Base-by-base conservation (phyloP, 1,140 invertebrate genomes). In the Caenorhabditis briggsae region DNA sequence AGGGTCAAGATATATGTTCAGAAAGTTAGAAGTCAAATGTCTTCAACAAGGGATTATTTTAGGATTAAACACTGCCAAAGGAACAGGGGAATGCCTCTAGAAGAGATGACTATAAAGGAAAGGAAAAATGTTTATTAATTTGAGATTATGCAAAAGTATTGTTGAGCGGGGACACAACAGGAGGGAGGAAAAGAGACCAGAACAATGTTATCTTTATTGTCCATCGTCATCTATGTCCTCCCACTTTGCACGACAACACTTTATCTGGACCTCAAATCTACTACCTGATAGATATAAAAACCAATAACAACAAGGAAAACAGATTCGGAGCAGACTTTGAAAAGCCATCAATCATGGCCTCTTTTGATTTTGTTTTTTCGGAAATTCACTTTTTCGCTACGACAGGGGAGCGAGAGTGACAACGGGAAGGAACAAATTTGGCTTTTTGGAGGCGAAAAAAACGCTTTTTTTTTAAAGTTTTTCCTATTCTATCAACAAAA, bases 151-250 rank as follows among this genome's bases (percentile, higher is more conserved):
- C 23, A 43, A 50, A 78, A 78, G 70, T 50, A 78, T 78, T 78
- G 53, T n/a, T 43, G 41, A 23, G 46, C 23, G 46, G 20, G 46
- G 53, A 78, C 46, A 50, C 20, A 33, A 78, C 33, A 53, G 2
- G 9, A 14, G 41, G 9, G 18, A 70, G 3, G 6, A 12, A n/a
- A n/a, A 11, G 23, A 25, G 43, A 50, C 43, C 5, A 78, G 14
- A n/a, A n/a, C 70, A 78, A 43, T 78, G 33, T 78, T 78, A 78
- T 78, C 70, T 78, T 78, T 78, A 78, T 78, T 78, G 20, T 50
- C 12, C 70, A 78, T 78, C 70, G 41, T 20, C 46, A 11, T 78
- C 70, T 53, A 12, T 20, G 8, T 41, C 41, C 16, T 25, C 18
- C 23, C 12, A 41, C 41, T 14, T 50, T 78, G 14, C 70, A 53